These are phyloP conservation scores for Hexactinellida sp. DNA, from an alignment of 37 sponge, comb jelly and placozoan species.

Conservation along the genomic window DNA sequence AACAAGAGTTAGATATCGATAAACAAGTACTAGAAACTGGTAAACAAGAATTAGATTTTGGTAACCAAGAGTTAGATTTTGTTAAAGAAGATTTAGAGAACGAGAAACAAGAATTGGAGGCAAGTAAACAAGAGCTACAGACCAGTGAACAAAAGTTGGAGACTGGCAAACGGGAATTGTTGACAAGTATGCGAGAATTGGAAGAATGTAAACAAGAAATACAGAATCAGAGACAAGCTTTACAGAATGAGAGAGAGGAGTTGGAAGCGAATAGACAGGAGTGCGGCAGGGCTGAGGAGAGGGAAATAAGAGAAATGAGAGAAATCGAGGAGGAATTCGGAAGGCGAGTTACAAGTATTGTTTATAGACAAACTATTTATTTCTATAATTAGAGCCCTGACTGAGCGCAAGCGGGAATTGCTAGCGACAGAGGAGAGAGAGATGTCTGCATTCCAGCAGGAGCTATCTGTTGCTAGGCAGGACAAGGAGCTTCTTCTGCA, in stretches of 20 bases:
- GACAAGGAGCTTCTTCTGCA: not conserved
- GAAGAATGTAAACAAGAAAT: not conserved
- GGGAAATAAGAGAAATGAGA: not conserved
- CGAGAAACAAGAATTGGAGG: not conserved
- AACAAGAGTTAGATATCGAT: not conserved
- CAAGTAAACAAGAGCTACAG: not conserved
- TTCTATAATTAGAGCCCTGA: not conserved
- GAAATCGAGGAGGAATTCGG: not conserved
- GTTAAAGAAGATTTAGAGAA: not conserved
- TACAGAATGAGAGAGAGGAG: no score
- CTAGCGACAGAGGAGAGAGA: not conserved
- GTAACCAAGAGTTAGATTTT: not conserved
- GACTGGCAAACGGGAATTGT: not conserved
- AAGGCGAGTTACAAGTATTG: not conserved
- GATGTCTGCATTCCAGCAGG: not conserved
- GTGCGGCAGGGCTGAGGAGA: no score
- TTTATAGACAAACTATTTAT: not conserved
- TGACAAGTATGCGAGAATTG: not conserved
- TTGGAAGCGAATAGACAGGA: no score
- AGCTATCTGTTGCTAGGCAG: not conserved
- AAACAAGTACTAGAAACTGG: not conserved
- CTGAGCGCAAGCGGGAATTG: not conserved
- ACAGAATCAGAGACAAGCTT: no score
- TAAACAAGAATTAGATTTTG: not conserved
- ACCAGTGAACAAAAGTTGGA: not conserved